Conservation (phyloP, 2,888 invertebrate genomes). For the Hemithea aestivaria region DNA sequence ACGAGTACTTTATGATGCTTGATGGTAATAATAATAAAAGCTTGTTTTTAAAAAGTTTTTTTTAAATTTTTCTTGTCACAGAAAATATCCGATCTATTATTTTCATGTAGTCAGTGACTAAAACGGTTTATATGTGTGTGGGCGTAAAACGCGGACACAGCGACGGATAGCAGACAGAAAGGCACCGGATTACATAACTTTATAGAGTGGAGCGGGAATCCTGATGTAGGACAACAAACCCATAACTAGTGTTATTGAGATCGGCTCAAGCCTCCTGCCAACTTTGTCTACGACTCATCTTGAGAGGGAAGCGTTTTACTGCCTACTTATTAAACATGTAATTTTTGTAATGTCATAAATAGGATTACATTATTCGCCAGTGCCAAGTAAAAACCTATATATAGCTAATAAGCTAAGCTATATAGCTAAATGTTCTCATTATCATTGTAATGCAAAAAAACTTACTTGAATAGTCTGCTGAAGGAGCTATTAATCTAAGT, state of each 20-base stretch:
- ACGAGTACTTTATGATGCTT: too few species aligned
- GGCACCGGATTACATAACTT: constrained; percentile 50
- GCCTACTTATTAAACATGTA: constrained; percentile 10
- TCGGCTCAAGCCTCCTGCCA: constrained; percentile 27
- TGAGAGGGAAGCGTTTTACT: constrained; percentile 16
- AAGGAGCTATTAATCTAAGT: constrained; percentile 9
- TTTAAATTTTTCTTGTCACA: too few species aligned
- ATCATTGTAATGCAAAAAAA: too few species aligned
- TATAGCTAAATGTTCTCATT: too few species aligned
- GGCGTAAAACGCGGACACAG: constrained; percentile 30
- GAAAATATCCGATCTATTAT: too few species aligned
- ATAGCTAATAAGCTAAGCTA: too few species aligned
- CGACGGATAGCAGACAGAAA: constrained; percentile 45
- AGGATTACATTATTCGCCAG: too few species aligned
- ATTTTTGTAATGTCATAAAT: constrained; percentile 1
- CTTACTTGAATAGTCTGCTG: constrained; percentile 8
- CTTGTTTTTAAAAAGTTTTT: too few species aligned
- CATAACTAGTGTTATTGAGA: constrained; percentile 40
- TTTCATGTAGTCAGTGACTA: too few species aligned
- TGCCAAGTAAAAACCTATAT: too few species aligned
- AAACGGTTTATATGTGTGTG: constrained; percentile 19
- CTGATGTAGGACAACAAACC: constrained; percentile 46
- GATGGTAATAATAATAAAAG: too few species aligned
- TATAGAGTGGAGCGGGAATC: constrained; percentile 30
- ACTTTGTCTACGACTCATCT: constrained; percentile 24